Percentiles rank a stretch among this genome's conserved stretches.
These are phyloP conservation scores for Ips typographus DNA, from an alignment of 1,140 invertebrate species.

Conservation along the genomic window DNA sequence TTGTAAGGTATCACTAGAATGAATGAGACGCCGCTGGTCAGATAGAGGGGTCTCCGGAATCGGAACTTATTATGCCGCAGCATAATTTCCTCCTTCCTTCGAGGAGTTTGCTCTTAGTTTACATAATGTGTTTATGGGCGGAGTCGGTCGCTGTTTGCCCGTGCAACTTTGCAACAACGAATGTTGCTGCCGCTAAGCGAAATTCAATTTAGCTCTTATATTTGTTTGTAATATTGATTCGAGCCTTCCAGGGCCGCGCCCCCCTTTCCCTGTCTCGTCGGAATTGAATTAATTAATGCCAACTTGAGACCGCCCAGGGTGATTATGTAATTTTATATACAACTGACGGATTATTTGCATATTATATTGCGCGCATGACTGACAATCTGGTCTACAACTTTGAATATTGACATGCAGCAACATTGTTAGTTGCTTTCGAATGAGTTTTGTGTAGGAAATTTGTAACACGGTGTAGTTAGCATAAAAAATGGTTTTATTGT, in stretches of 20 bases:
- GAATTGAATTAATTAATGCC: constrained; percentile 37
- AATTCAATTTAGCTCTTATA: constrained; percentile 39
- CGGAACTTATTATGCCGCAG: constrained; percentile 35
- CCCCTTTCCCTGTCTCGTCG: constrained; percentile 3
- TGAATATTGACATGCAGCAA: too few species aligned
- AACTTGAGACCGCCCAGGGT: constrained; percentile 33
- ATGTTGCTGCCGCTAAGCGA: constrained; percentile 31
- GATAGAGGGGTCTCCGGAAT: constrained; percentile 18
- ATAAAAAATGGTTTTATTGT: too few species aligned
- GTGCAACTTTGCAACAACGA: constrained; percentile 32
- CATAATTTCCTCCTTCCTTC: constrained; percentile 36
- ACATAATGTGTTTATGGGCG: constrained; percentile 39
- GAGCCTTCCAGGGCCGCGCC: constrained; percentile 13
- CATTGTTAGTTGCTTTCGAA: too few species aligned
- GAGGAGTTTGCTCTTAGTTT: constrained; percentile 38
- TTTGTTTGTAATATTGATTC: constrained; percentile 40
- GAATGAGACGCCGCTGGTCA: constrained; percentile 22
- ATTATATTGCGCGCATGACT: neutral
- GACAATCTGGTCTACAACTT: neutral
- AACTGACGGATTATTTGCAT: constrained; percentile 6
- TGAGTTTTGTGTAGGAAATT: too few species aligned
- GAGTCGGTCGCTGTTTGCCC: constrained; percentile 25
- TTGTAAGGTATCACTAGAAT: neutral
- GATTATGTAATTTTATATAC: constrained; percentile 32
- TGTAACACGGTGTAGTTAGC: too few species aligned